phyloP scores from a whole-genome alignment of 2,888 invertebrate species.

The Hypena proboscidalis region DNA sequence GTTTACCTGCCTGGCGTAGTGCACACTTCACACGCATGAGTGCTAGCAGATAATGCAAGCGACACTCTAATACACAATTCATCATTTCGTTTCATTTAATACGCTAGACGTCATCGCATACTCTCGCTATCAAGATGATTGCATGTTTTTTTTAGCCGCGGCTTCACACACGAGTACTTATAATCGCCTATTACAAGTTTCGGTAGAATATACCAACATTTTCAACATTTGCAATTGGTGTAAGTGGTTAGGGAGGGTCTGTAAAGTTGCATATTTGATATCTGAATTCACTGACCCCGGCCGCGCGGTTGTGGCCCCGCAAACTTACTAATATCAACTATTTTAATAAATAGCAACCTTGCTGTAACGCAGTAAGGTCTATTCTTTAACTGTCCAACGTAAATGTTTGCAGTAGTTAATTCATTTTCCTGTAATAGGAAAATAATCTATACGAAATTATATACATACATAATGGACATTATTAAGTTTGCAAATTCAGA shows the following conservation, averaged over 20 bases:
- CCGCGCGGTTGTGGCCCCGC: slow-evolving; percentile 23
- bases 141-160: slow-evolving; percentile 15
- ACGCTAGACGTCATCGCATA: neutral
- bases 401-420: slow-evolving; percentile 37
- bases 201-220: slow-evolving; percentile 31
- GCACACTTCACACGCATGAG: too few species aligned
- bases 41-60: too few species aligned
- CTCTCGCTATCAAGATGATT: slow-evolving; percentile 13
- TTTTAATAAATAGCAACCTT: slow-evolving; percentile 29
- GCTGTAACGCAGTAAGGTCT: slow-evolving; percentile 13
- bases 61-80: slow-evolving; percentile 2
- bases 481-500: slow-evolving; percentile 20
- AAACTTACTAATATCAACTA: slow-evolving; percentile 18
- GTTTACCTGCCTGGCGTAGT: too few species aligned
- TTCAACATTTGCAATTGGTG: slow-evolving; percentile 61
- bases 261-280: slow-evolving; percentile 66
- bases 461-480: slow-evolving; percentile 33
- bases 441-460: slow-evolving; percentile 45
- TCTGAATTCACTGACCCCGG: slow-evolving; percentile 46
- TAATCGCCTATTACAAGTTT: slow-evolving; percentile 34
- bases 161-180: slow-evolving; percentile 13
- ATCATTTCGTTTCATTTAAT: slow-evolving; percentile 14
- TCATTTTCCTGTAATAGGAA: slow-evolving; percentile 48
- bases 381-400: neutral
- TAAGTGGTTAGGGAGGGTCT: slow-evolving; percentile 60